Percentiles rank a stretch among this genome's conserved stretches.
Evolutionary conservation across 2,888 invertebrate species (phyloP).

Genomic region (Buathra laborator): DNA sequence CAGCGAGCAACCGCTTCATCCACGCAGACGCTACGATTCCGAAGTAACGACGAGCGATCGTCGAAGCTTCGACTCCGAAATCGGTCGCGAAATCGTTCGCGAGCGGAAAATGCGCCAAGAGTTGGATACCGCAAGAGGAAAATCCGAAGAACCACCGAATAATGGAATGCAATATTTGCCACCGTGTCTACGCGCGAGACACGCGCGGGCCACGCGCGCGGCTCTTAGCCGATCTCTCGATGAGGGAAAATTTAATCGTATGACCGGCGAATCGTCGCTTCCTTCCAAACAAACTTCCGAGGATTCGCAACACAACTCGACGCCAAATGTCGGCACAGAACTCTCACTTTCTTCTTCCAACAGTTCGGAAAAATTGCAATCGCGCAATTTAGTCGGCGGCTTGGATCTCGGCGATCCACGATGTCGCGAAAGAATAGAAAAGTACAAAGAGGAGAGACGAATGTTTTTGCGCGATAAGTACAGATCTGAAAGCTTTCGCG

Average conservation of each 20-base stretch:
- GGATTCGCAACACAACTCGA: slow-evolving; percentile 81
- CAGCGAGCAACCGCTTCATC: slow-evolving; percentile 74
- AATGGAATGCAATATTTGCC: slow-evolving; percentile 84
- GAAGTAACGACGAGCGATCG: slow-evolving; percentile 78
- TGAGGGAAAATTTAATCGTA: slow-evolving; percentile 83
- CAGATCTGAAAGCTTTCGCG: slow-evolving; percentile 92
- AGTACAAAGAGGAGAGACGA: slow-evolving; percentile 96
- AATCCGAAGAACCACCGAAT: slow-evolving; percentile 79
- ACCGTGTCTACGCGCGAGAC: slow-evolving; percentile 87
- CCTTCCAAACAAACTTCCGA: slow-evolving; percentile 84
- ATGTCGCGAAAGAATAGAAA: slow-evolving; percentile 92
- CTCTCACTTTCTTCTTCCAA: slow-evolving; percentile 70
- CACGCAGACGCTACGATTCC: slow-evolving; percentile 76
- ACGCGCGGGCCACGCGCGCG: slow-evolving; percentile 81
- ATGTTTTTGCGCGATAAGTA: slow-evolving; percentile 94
- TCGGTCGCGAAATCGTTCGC: slow-evolving; percentile 85
- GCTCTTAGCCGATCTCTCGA: slow-evolving; percentile 82
- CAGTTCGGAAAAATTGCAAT: slow-evolving; percentile 75
- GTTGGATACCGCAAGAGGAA: slow-evolving; percentile 80
- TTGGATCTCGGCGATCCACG: slow-evolving; percentile 83
- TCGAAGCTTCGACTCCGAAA: slow-evolving; percentile 86
- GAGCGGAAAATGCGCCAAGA: slow-evolving; percentile 85
- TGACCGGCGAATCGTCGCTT: slow-evolving; percentile 81
- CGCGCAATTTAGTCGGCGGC: slow-evolving; percentile 82
- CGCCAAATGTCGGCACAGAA: slow-evolving; percentile 81